These are phyloP conservation scores for Noctua fimbriata DNA, from an alignment of 2,888 invertebrate genomes.

Conservation along the genomic window DNA sequence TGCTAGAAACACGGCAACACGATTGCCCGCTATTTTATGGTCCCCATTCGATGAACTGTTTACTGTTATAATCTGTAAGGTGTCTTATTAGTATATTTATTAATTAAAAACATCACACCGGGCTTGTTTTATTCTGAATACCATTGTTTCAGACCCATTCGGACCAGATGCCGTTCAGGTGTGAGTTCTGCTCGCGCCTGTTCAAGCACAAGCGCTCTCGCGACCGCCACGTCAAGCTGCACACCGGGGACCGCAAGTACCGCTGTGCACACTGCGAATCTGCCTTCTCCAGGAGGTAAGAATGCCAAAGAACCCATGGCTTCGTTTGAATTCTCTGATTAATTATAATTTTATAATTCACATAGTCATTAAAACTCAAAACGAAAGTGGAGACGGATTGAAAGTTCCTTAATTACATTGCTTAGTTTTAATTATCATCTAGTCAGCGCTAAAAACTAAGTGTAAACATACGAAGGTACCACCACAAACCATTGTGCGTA, in stretches of 20 bases:
- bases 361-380: not conserved
- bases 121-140: not conserved
- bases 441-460: constrained; percentile 24
- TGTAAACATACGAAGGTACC: constrained; percentile 20
- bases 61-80: not conserved
- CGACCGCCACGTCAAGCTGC: constrained; percentile 98
- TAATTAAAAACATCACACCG: not conserved
- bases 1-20: no score
- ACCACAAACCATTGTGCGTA: constrained; percentile 42
- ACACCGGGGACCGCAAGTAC: constrained; percentile 97
- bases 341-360: not conserved
- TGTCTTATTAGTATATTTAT: not conserved
- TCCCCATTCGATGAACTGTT: not conserved
- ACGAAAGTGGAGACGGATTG: not conserved
- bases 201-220: constrained; percentile 98
- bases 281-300: constrained; percentile 97
- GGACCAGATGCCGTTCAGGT: constrained; percentile 97
- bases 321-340: not conserved
- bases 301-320: not conserved
- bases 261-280: constrained; percentile 97
- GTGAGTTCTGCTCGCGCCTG: constrained; percentile 96
- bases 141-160: constrained; percentile 95
- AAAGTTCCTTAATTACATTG: not conserved
- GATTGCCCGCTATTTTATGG: not conserved
- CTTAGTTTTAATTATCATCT: not conserved